Evolutionary conservation across 2,888 invertebrate genomes (phyloP).

Genomic region (Apamea crenata): DNA sequence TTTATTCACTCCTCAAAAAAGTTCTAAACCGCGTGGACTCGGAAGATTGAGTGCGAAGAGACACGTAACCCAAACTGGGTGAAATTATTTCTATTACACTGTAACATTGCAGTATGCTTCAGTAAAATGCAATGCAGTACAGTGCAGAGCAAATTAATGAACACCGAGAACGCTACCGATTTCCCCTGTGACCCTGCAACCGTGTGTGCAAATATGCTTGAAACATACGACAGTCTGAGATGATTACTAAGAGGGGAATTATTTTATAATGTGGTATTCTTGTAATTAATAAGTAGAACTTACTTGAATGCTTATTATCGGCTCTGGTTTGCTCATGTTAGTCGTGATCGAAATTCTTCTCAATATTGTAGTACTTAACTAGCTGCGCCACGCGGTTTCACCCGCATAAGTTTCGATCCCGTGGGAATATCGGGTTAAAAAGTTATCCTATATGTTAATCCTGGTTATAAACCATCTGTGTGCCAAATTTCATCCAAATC

Average conservation of each 20-base stretch:
- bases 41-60: conserved; percentile 12
- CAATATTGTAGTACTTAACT: too few relatives aligned
- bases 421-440: too few relatives aligned
- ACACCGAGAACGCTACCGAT: conserved; percentile 28
- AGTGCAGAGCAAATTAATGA: conserved; percentile 57
- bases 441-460: too few relatives aligned
- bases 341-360: too few relatives aligned
- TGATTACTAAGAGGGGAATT: background rate
- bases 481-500: too few relatives aligned
- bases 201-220: conserved; percentile 21
- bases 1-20: background rate
- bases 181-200: conserved; percentile 39
- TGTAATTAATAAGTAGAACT: background rate
- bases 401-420: too few relatives aligned
- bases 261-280: background rate
- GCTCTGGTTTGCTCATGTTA: too few relatives aligned
- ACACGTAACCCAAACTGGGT: conserved; percentile 22
- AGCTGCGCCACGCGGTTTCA: too few relatives aligned
- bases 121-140: conserved; percentile 34
- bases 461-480: too few relatives aligned
- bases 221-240: conserved; percentile 13
- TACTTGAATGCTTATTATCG: too few relatives aligned
- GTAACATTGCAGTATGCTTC: conserved; percentile 19
- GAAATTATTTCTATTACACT: conserved; percentile 28
- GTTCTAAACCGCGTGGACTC: background rate